Evolutionary conservation across 2,113 vertebrate species (phyloP).

Genomic region (Larimichthys polyactis): DNA sequence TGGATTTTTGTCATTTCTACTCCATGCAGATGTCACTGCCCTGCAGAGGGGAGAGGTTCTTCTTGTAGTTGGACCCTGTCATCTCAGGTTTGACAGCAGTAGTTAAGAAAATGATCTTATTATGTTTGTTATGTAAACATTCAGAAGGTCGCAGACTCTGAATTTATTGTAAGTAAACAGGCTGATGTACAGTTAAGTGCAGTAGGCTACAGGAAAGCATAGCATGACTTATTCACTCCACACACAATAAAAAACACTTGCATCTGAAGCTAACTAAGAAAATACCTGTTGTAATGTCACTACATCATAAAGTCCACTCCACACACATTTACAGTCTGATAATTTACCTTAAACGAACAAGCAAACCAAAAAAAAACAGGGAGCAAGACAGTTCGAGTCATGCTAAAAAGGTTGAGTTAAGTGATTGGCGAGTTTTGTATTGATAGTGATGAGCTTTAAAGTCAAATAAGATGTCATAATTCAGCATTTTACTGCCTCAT

Average conservation of each 20-base stretch:
- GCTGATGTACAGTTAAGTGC: neutral
- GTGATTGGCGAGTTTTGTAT: neutral
- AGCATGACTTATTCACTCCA: slow-evolving; percentile 38
- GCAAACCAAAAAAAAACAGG: neutral
- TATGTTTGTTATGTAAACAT: neutral
- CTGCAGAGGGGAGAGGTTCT: neutral
- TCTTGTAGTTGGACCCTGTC: neutral
- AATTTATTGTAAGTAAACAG: slow-evolving; percentile 9
- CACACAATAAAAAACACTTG: neutral
- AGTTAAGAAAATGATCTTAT: neutral
- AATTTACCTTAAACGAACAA: neutral
- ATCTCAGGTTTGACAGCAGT: neutral
- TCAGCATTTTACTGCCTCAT: slow-evolving; percentile 63
- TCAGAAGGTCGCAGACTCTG: neutral
- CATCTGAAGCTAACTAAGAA: neutral
- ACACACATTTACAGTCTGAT: neutral
- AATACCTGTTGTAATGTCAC: neutral
- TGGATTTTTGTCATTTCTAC: neutral
- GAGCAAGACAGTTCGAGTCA: neutral
- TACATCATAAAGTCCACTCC: neutral
- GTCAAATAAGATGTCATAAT: slow-evolving; percentile 49
- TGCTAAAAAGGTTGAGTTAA: neutral
- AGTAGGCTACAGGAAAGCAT: slow-evolving; percentile 10
- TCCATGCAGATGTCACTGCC: slow-evolving; percentile 17
- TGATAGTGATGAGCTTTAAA: slow-evolving; percentile 2